A percentile compares a stretch with the other conserved stretches of the same genome.
These are phyloP conservation scores for Hydractinia symbiolongicarpus DNA, from an alignment of 30 jellyfish, hydroid and myxozoan species.

Conservation along the genomic window DNA sequence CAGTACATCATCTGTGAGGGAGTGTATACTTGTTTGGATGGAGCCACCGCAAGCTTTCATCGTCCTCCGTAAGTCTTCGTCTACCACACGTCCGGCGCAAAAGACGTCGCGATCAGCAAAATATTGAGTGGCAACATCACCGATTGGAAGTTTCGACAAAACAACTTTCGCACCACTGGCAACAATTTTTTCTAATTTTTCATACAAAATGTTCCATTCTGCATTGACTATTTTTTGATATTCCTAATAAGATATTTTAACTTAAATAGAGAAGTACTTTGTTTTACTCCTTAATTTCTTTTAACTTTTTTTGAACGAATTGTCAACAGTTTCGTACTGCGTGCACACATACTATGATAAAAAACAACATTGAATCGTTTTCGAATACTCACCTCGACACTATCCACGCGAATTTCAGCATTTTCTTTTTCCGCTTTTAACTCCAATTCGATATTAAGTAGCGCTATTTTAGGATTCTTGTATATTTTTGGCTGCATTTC, in stretches of 20 bases:
- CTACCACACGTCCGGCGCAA: slow-evolving; percentile 97
- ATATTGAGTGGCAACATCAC: slow-evolving; percentile 99
- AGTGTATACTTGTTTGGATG: slow-evolving; percentile 83
- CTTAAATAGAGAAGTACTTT: neutral
- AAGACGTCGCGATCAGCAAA: slow-evolving; percentile 97
- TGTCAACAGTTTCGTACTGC: too few relatives aligned
- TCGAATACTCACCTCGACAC: slow-evolving; percentile 66
- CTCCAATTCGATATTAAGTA: slow-evolving; percentile 86
- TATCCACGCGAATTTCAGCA: slow-evolving; percentile 97
- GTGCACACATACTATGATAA: too few relatives aligned
- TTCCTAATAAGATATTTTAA: slow-evolving; percentile 46
- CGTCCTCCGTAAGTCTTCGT: slow-evolving; percentile 88
- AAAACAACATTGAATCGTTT: too few relatives aligned
- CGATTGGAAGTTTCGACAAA: slow-evolving; percentile 92
- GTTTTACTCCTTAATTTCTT: too few relatives aligned
- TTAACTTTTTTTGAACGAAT: too few relatives aligned
- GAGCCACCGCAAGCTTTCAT: slow-evolving; percentile 99
- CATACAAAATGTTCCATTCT: slow-evolving; percentile 94
- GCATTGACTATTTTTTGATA: slow-evolving; percentile 98
- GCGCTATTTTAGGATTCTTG: slow-evolving; percentile 86
- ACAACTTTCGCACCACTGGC: slow-evolving; percentile 99
- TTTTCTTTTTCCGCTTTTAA: slow-evolving; percentile 96
- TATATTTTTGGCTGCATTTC: slow-evolving; percentile 99
- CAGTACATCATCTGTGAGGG: slow-evolving; percentile 49
- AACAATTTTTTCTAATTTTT: slow-evolving; percentile 87